These are phyloP conservation scores for Syngnathus scovelli DNA, from an alignment of 2,113 vertebrate species.

Conservation along the genomic window DNA sequence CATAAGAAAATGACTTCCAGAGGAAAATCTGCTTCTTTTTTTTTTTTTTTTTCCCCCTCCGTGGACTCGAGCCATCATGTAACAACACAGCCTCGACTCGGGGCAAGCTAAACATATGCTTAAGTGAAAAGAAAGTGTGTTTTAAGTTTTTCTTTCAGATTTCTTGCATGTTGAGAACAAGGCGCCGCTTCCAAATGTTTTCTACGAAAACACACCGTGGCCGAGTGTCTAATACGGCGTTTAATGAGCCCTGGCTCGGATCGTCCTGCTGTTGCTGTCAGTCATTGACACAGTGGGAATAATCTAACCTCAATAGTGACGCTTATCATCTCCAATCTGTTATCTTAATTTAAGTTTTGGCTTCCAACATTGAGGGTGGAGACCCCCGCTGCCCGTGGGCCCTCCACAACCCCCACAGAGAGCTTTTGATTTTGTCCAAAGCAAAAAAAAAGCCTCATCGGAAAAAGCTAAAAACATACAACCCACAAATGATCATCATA, in stretches of 20 bases:
- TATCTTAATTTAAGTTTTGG: slow-evolving; percentile 2
- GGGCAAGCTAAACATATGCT: slow-evolving; percentile 45
- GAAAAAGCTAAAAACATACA: neutral
- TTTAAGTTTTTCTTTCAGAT: slow-evolving; percentile 30
- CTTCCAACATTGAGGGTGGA: neutral
- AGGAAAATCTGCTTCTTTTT: slow-evolving; percentile 63
- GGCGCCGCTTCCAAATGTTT: slow-evolving; percentile 31
- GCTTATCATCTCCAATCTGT: slow-evolving; percentile 26
- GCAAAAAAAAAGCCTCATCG: neutral
- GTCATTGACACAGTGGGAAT: slow-evolving; percentile 34
- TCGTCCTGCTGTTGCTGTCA: slow-evolving; percentile 41
- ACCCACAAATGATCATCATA: neutral
- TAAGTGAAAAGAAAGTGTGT: slow-evolving; percentile 48
- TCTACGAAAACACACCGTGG: slow-evolving; percentile 20
- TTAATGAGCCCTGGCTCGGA: slow-evolving; percentile 32
- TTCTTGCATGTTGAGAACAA: slow-evolving; percentile 40
- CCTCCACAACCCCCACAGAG: neutral
- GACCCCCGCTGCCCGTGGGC: neutral
- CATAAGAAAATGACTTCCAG: slow-evolving; percentile 73
- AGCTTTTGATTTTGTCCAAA: neutral
- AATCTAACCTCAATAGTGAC: slow-evolving; percentile 26
- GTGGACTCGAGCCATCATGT: slow-evolving; percentile 55
- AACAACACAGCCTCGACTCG: slow-evolving; percentile 40
- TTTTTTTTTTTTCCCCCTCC: slow-evolving; percentile 13
- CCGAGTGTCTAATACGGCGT: slow-evolving; percentile 25